These are phyloP conservation scores for Astyanax mexicanus DNA, from an alignment of 2,797 vertebrate genomes.

Conservation along the genomic window DNA sequence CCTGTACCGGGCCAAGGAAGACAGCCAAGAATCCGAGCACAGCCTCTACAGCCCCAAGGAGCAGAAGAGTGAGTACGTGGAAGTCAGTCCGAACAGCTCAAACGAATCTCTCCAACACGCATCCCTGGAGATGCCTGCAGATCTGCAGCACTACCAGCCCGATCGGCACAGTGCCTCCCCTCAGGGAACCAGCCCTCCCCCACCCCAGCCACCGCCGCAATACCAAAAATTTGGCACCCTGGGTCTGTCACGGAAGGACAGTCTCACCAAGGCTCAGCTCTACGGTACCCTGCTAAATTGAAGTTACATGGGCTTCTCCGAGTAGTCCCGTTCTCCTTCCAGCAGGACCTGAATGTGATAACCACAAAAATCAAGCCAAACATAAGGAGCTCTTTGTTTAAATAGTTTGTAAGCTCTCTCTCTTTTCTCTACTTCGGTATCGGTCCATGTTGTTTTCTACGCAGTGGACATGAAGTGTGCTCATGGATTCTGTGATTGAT, in stretches of 20 bases:
- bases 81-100: conserved; percentile 90
- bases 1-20: conserved; percentile 82
- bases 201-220: conserved; percentile 83
- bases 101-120: conserved; percentile 89
- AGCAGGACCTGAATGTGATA: conserved; percentile 38
- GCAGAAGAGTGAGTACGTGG: conserved; percentile 82
- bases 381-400: conserved; percentile 21
- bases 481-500: conserved; percentile 37
- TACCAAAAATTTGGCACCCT: conserved; percentile 89
- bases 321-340: background rate
- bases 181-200: conserved; percentile 80
- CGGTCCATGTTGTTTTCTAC: conserved; percentile 49
- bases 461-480: conserved; percentile 21
- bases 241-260: conserved; percentile 95
- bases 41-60: conserved; percentile 89
- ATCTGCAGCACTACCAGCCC: conserved; percentile 89
- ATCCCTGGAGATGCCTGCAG: conserved; percentile 86
- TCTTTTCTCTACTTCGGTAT: conserved; percentile 33
- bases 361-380: conserved; percentile 27
- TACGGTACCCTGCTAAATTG: conserved; percentile 97
- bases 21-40: conserved; percentile 86
- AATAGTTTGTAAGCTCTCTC: conserved; percentile 22
- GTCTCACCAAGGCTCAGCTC: conserved; percentile 97
- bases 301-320: conserved; percentile 38
- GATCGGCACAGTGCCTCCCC: conserved; percentile 84